phyloP scores from a whole-genome alignment of 2,113 vertebrate genomes.

The Salvator merianae region DNA sequence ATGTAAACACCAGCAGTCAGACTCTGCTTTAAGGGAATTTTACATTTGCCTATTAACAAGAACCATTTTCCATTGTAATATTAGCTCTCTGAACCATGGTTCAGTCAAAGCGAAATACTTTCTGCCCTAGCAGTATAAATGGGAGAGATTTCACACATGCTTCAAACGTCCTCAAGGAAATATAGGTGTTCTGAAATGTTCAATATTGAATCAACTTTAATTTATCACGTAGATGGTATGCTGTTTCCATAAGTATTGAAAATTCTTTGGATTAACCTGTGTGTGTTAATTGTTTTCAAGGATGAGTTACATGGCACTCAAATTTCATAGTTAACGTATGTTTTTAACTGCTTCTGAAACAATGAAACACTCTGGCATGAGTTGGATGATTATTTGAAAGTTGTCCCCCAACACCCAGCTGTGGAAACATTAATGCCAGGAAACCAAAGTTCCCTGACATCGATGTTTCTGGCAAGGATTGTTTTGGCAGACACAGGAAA shows the following conservation, averaged over 20 bases:
- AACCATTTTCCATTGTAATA: not conserved
- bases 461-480: too few species aligned
- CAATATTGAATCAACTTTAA: not conserved
- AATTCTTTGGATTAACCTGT: not conserved
- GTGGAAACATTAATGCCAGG: too few species aligned
- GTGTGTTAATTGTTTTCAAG: not conserved
- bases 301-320: not conserved
- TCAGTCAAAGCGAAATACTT: not conserved
- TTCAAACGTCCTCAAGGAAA: not conserved
- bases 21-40: too few species aligned
- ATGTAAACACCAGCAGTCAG: too few species aligned
- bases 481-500: too few species aligned
- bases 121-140: not conserved
- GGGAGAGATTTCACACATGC: not conserved
- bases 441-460: too few species aligned
- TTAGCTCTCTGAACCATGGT: not conserved
- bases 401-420: too few species aligned
- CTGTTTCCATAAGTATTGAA: not conserved
- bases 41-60: not conserved
- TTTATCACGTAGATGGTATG: not conserved
- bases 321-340: not conserved
- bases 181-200: not conserved
- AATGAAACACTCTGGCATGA: not conserved
- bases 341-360: not conserved
- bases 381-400: too few species aligned